These are phyloP conservation scores for Ectemnius cavifrons DNA, from an alignment of 2,888 invertebrate genomes.

Conservation along the genomic window DNA sequence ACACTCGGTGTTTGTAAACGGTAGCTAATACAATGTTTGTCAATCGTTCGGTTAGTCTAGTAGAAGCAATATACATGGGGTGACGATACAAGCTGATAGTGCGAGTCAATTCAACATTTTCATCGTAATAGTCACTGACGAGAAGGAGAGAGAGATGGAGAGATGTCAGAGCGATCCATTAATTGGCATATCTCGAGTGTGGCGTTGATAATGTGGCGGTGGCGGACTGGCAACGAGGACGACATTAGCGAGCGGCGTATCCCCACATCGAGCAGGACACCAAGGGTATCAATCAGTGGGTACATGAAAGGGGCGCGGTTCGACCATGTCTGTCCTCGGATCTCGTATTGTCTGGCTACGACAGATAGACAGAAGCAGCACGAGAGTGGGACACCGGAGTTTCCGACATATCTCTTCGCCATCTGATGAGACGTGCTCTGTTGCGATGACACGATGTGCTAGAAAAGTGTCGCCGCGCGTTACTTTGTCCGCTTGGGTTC, in stretches of 20 bases:
- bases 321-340: constrained; percentile 68
- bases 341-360: constrained; percentile 68
- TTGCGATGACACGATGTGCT: constrained; percentile 10
- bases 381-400: constrained; percentile 34
- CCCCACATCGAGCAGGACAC: constrained; percentile 61
- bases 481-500: constrained; percentile 45
- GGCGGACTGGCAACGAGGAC: constrained; percentile 50
- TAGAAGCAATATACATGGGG: too few species aligned
- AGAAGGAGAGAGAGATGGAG: constrained; percentile 19
- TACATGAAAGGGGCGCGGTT: constrained; percentile 72
- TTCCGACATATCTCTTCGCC: constrained; percentile 60
- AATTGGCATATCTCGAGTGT: constrained; percentile 50
- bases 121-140: constrained; percentile 14
- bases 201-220: constrained; percentile 60
- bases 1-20: too few species aligned
- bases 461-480: constrained; percentile 43
- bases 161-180: constrained; percentile 24
- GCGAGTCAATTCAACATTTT: constrained; percentile 41
- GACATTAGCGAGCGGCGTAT: constrained; percentile 58
- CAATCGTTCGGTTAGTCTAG: too few species aligned
- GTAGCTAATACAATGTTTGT: too few species aligned
- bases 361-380: constrained; percentile 64
- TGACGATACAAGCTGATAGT: too few species aligned
- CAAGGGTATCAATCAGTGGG: constrained; percentile 70
- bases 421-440: constrained; percentile 57